A percentile compares a stretch with the other conserved stretches of the same genome.
phyloP scores from a whole-genome alignment of 1,140 invertebrate genomes.

The Brachionus koreanus region DNA sequence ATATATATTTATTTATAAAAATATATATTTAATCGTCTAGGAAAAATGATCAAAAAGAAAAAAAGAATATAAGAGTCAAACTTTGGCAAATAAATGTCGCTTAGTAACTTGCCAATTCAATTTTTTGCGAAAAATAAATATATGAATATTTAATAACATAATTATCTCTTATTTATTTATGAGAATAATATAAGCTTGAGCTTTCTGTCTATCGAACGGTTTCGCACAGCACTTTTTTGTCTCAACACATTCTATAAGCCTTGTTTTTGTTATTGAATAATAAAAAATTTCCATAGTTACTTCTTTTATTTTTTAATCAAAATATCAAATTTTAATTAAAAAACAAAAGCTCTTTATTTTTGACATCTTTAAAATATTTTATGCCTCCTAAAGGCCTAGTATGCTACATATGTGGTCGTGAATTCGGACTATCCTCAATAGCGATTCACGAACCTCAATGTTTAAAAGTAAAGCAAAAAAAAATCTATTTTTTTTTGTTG shows the following conservation, averaged over 20 bases:
- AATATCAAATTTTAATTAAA: background rate
- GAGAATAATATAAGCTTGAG: background rate
- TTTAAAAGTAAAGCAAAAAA: conserved; percentile 52
- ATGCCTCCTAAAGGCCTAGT: conserved; percentile 39
- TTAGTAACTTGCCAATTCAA: background rate
- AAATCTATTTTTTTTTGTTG: background rate
- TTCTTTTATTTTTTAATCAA: background rate
- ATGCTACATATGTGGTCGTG: conserved; percentile 68
- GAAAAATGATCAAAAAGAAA: background rate
- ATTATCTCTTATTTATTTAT: background rate
- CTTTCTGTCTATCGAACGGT: background rate
- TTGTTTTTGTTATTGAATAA: background rate
- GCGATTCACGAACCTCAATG: conserved; percentile 70
- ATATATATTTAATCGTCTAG: too few relatives aligned
- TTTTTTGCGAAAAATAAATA: background rate
- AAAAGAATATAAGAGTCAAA: background rate
- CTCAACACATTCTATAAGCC: background rate
- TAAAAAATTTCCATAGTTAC: background rate
- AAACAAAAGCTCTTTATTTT: background rate
- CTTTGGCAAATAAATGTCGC: background rate
- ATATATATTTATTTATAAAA: too few relatives aligned
- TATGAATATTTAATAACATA: background rate
- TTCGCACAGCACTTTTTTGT: background rate
- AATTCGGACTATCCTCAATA: conserved; percentile 67
- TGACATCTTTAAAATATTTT: background rate